These are phyloP conservation scores for Tor tambroides DNA, from an alignment of 2,113 vertebrate genomes.

Conservation along the genomic window DNA sequence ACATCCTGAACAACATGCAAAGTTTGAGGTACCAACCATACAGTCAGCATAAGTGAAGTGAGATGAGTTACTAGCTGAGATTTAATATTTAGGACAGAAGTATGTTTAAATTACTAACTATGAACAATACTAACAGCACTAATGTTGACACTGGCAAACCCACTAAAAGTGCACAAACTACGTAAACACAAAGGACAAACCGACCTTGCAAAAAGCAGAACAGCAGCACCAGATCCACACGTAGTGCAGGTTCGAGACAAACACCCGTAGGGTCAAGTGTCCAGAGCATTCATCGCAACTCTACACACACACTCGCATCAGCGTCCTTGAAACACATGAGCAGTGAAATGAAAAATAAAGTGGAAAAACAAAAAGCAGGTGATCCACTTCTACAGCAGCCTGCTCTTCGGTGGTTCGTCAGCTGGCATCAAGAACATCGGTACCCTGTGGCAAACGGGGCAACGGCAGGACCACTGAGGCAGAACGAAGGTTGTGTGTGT, in stretches of 20 bases:
- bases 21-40: not conserved
- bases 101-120: not conserved
- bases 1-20: not conserved
- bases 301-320: conserved; percentile 2
- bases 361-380: conserved; percentile 46
- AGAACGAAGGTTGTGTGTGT: conserved; percentile 37
- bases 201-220: conserved; percentile 44
- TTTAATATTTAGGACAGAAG: not conserved
- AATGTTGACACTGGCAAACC: not conserved
- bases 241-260: conserved; percentile 26
- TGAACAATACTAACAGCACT: not conserved
- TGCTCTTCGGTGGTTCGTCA: conserved; percentile 7
- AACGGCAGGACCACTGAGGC: conserved; percentile 30
- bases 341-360: conserved; percentile 42
- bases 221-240: not conserved
- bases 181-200: conserved; percentile 17
- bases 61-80: not conserved
- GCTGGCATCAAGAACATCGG: conserved; percentile 39
- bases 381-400: conserved; percentile 41
- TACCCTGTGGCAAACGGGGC: conserved; percentile 37
- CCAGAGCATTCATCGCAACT: conserved; percentile 48
- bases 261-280: conserved; percentile 52
- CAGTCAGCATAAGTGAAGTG: not conserved
- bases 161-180: not conserved
- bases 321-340: conserved; percentile 51